Base-by-base conservation (phyloP, 2,797 vertebrate species). In the Thripadectes ignobilis region DNA sequence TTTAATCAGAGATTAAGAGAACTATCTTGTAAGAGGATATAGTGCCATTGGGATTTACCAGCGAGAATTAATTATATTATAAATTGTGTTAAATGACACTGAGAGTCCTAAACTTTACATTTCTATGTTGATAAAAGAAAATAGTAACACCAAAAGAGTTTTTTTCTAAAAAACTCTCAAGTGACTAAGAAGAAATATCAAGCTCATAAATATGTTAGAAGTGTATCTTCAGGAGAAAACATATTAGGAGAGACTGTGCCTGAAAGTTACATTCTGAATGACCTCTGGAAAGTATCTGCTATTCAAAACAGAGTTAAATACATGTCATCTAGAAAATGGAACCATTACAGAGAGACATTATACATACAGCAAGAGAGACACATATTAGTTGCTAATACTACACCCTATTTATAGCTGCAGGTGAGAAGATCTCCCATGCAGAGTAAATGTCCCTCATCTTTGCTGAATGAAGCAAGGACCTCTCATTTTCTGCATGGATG, bases 1-100 rank as follows among this genome's bases (percentile, higher is more conserved):
- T 89, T 87, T 89, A 91, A 93, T 94, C 77, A 71, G 77, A 88
- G 52, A 82, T 85, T 89, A 92, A 71, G 58, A 87, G 41, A 90
- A 86, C 62, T 72, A 43, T 71, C 9, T 81, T 81, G 24, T 52
- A 82, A 75, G 38, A 84, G 29, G 78, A 69, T 66, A 94, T 14
- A 51, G 9, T 49, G 46, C 66, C 77, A 48, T 10, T 88, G 91
- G 69, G 89, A 92, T 73, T 93, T 86, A 88, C 41, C 57, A 51
- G 22, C 0, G 11, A 92, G 52, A 89, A 90, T 78, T 89, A 95
- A 92, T 92, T 90, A 81, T 81, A 62, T 43, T 84, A 55, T 14
- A 84, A 85, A 85, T 71, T 67, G 21, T 59, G 54, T 76, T 71
- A 93, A 89, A 75, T 81, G 11, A 87, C 73, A 82, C 41, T 55